phyloP scores from a whole-genome alignment of 2,113 vertebrate genomes.

The Macaca mulatta region DNA sequence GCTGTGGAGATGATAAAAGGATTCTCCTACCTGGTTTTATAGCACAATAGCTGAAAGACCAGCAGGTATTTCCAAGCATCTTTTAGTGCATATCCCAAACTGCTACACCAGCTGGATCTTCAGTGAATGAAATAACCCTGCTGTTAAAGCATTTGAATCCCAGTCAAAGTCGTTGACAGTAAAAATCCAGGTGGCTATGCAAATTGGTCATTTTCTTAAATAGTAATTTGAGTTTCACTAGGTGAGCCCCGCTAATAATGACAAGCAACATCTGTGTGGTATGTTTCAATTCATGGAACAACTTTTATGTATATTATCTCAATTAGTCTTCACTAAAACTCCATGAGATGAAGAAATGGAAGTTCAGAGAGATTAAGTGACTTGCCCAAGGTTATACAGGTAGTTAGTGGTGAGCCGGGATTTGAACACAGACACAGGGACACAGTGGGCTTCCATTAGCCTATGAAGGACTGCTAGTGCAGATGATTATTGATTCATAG shows the following conservation, averaged over 20 bases:
- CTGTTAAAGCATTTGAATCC: conserved; percentile 66
- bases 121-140: conserved; percentile 66
- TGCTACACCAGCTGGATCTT: conserved; percentile 70
- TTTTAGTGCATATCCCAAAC: conserved; percentile 71
- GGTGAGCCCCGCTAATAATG: conserved; percentile 62
- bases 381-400: not conserved
- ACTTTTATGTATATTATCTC: conserved; percentile 57
- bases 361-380: conserved; percentile 46
- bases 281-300: conserved; percentile 21
- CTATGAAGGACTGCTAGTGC: not conserved
- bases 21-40: conserved; percentile 76
- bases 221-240: conserved; percentile 63
- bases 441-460: conserved; percentile 20
- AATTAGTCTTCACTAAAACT: conserved; percentile 43
- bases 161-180: conserved; percentile 59
- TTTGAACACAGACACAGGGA: conserved; percentile 52
- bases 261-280: conserved; percentile 47
- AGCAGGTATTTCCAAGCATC: conserved; percentile 73
- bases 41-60: conserved; percentile 75
- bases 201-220: conserved; percentile 78
- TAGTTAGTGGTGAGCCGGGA: conserved; percentile 13
- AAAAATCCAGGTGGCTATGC: conserved; percentile 72
- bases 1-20: conserved; percentile 77
- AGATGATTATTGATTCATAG: conserved; percentile 33
- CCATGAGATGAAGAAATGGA: conserved; percentile 31